Conservation (phyloP, 2,888 invertebrate genomes). For the Ophion slaviceki region DNA sequence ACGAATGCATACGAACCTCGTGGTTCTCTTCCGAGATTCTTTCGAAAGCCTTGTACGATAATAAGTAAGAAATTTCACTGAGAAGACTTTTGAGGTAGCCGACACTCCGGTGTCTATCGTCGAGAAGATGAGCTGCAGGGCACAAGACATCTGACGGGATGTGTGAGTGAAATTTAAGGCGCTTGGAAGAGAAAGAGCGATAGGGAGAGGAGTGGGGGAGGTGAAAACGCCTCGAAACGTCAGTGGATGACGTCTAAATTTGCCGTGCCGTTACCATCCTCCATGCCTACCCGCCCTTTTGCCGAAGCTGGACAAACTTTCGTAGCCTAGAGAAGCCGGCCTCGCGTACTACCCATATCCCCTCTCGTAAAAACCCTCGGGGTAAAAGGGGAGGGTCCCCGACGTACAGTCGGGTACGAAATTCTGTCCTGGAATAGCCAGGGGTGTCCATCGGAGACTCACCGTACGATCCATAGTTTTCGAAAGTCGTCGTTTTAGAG, state of each 20-base stretch:
- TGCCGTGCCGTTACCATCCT: slow-evolving; percentile 79
- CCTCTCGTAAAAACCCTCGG: slow-evolving; percentile 61
- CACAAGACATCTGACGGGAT: slow-evolving; percentile 56
- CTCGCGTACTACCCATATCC: slow-evolving; percentile 58
- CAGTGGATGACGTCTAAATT: slow-evolving; percentile 83
- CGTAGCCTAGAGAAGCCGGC: slow-evolving; percentile 62
- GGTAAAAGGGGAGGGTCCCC: slow-evolving; percentile 69
- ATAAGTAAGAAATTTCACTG: slow-evolving; percentile 71
- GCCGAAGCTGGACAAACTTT: slow-evolving; percentile 73
- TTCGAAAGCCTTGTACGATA: slow-evolving; percentile 5
- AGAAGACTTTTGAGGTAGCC: slow-evolving; percentile 65
- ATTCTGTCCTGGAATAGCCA: slow-evolving; percentile 60
- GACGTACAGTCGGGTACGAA: slow-evolving; percentile 69
- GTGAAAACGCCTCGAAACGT: slow-evolving; percentile 74
- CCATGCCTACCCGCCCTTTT: slow-evolving; percentile 81
- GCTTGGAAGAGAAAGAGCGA: slow-evolving; percentile 52
- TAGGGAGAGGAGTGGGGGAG: slow-evolving; percentile 60
- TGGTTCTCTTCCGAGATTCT: background rate
- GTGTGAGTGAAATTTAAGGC: slow-evolving; percentile 49
- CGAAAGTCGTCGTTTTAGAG: background rate
- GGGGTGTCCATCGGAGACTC: slow-evolving; percentile 65
- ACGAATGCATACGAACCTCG: slow-evolving; percentile 56
- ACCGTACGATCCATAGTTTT: background rate
- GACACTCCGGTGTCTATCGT: slow-evolving; percentile 75
- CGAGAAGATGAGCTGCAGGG: slow-evolving; percentile 65